phyloP scores from a whole-genome alignment of 2,113 vertebrate genomes.

The Chloropsis cyanopogon region DNA sequence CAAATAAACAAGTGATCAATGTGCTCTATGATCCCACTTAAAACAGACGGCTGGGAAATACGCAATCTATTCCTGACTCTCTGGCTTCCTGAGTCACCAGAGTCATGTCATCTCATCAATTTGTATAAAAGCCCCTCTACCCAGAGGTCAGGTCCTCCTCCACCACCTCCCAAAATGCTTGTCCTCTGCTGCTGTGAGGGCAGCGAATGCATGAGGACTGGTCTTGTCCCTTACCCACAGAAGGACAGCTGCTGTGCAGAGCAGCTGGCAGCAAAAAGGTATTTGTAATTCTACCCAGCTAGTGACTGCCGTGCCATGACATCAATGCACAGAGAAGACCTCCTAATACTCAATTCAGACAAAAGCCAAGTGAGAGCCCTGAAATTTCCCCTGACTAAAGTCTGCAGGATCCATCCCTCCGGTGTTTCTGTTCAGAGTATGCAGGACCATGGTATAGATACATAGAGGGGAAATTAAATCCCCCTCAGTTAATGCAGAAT shows the following conservation, averaged over 20 bases:
- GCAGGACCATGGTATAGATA: background rate
- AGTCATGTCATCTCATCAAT: background rate
- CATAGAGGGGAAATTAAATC: background rate
- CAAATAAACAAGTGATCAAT: background rate
- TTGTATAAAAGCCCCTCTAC: background rate
- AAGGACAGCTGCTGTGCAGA: background rate
- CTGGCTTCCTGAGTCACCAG: background rate
- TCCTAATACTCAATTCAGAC: background rate
- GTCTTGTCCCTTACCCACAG: background rate
- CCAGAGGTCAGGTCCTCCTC: background rate
- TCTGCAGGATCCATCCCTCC: background rate
- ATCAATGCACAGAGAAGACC: background rate
- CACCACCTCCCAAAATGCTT: background rate
- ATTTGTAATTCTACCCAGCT: slow-evolving; percentile 2
- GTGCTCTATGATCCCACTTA: background rate
- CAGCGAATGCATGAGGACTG: accelerated
- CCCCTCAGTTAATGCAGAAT: background rate
- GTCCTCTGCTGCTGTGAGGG: background rate
- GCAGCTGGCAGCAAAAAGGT: background rate
- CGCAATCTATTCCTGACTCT: background rate
- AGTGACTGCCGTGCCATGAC: background rate
- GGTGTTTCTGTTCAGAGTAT: background rate
- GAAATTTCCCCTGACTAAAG: background rate
- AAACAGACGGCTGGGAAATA: background rate
- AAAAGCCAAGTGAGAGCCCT: background rate